A percentile compares a stretch with the other conserved stretches of the same genome.
These are phyloP conservation scores for Petrocephalus microphthalmus DNA, from an alignment of 2,113 vertebrate species.

Conservation along the genomic window DNA sequence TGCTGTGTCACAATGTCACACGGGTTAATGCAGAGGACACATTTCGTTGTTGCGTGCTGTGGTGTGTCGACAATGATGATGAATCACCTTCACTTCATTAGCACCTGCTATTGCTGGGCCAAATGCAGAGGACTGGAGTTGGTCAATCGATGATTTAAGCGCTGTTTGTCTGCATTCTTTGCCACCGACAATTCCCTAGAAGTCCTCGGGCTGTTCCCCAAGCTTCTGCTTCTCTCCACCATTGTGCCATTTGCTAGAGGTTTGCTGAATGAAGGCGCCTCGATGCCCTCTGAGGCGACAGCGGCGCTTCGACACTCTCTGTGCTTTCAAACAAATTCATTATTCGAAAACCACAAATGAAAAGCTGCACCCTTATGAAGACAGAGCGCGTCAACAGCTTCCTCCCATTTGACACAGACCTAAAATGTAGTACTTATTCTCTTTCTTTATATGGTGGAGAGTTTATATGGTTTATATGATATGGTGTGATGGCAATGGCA, in stretches of 20 bases:
- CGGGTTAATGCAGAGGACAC: no score
- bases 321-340: conserved; percentile 42
- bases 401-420: not conserved
- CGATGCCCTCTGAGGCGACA: not conserved
- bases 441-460: no score
- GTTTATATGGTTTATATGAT: no score
- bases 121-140: not conserved
- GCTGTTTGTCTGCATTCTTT: not conserved
- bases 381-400: not conserved
- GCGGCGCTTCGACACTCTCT: conserved; percentile 38
- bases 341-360: not conserved
- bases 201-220: not conserved
- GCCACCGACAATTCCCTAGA: not conserved
- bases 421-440: not conserved
- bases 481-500: not conserved
- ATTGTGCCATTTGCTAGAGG: not conserved
- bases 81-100: no score
- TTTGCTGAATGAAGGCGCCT: not conserved
- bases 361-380: not conserved
- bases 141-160: not conserved
- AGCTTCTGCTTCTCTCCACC: not conserved
- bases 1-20: no score
- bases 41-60: no score
- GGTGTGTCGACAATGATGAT: no score
- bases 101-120: not conserved